Evolutionary conservation across 1,140 invertebrate genomes (phyloP), one percentile per base, ranked within the genome.

Genomic region (Trichomalopsis sarcophagae): DNA sequence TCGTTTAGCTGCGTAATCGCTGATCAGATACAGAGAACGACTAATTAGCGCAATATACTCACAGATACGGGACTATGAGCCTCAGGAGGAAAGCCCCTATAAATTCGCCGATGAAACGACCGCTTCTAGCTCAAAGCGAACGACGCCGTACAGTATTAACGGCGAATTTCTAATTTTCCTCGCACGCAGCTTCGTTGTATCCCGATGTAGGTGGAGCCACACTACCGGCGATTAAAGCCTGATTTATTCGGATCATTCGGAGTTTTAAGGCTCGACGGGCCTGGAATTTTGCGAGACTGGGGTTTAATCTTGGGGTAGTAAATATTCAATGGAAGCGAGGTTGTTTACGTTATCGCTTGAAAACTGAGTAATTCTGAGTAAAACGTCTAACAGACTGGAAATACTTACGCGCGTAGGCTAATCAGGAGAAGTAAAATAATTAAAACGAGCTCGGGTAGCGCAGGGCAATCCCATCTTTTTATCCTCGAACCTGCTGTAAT

Each of bases 181-280:
- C 33, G 33, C n/a, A n/a, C 33, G 47, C 47, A 33, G 14, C 17
- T 6, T 27, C 36, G 55, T 69, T 71, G 68, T 84, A 62, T 17
- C 69, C 40, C 69, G 4, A 36, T 6, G 27, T 69, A 27, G 36
- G 27, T 47, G 17, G 36, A 10, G 30, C 21, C 17, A 11, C 6
- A 44, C 17, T 62, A 21, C 33, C n/a, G 10, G 36, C 23, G 75
- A 84, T 84, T 84, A 84, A 0, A 33, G n/a, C 47, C 21, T 33
- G 76, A 84, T 84, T 84, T 84, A 84, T 84, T 76, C 62, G 33
- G 76, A 84, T 78, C n/a, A 68, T 84, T 84, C 44, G 13, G 69
- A 66, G n/a, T 82, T 82, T 82, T 74, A 50, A 75, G 71, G 17
- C 69, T 14, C 50, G 69, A 82, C n/a, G 23, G 40, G n/a, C 14